phyloP scores from a whole-genome alignment of 2,888 invertebrate species.

The Automeris io region DNA sequence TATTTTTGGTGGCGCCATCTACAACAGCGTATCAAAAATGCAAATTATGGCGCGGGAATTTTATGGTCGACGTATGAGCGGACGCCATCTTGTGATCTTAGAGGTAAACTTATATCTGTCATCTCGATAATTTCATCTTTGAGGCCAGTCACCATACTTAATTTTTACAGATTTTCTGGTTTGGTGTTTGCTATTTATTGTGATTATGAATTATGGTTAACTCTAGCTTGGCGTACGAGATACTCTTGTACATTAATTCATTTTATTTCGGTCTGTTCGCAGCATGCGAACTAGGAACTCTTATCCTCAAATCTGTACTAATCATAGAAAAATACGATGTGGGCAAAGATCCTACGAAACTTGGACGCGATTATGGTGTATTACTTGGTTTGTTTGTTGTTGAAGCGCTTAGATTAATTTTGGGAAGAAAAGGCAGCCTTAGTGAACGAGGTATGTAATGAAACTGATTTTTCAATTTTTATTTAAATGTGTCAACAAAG shows the following conservation, averaged over 20 bases:
- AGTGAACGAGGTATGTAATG: conserved; percentile 80
- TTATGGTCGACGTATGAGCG: no score
- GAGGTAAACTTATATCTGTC: no score
- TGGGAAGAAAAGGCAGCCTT: conserved; percentile 92
- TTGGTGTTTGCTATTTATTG: no score
- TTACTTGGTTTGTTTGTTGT: conserved; percentile 85
- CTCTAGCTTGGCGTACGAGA: conserved; percentile 89
- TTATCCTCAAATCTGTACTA: conserved; percentile 85
- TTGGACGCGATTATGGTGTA: conserved; percentile 87
- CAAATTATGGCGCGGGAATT: no score
- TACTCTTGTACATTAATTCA: conserved; percentile 89
- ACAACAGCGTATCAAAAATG: no score
- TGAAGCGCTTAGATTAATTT: conserved; percentile 88
- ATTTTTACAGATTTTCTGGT: no score
- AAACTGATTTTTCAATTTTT: no score
- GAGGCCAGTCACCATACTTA: no score
- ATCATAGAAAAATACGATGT: conserved; percentile 74
- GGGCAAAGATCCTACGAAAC: conserved; percentile 81
- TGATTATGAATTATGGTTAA: conserved; percentile 75
- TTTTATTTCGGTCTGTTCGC: conserved; percentile 93
- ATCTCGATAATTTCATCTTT: no score
- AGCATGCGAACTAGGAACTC: conserved; percentile 87
- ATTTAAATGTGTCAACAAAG: no score
- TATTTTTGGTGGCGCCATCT: no score
- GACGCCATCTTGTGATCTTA: no score